Percentiles rank a stretch among this genome's conserved stretches.
Conservation (phyloP, 2,888 invertebrate genomes). For the Epirrita christyi region DNA sequence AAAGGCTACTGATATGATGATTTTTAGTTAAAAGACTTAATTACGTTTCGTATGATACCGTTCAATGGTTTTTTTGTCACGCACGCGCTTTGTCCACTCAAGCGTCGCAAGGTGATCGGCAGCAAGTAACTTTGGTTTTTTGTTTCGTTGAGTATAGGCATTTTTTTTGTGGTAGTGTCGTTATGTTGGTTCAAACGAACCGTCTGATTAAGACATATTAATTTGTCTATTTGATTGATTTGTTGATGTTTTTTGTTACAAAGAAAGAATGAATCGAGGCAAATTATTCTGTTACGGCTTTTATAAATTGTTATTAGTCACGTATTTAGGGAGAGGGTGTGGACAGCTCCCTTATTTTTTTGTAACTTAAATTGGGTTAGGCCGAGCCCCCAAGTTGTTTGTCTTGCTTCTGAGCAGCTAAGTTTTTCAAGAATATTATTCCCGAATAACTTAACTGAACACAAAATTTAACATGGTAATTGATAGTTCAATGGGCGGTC, state of each 20-base stretch:
- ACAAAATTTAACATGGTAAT: too few relatives aligned
- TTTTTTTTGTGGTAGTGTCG: slow-evolving; percentile 15
- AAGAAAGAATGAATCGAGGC: slow-evolving; percentile 7
- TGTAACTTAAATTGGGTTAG: slow-evolving; percentile 10
- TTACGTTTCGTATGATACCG: slow-evolving; percentile 33
- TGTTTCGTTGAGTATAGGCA: slow-evolving; percentile 24
- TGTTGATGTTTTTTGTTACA: slow-evolving; percentile 8
- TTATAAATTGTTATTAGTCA: slow-evolving; percentile 23
- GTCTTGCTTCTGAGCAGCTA: too few relatives aligned
- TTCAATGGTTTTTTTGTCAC: slow-evolving; percentile 27
- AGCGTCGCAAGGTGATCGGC: slow-evolving; percentile 23
- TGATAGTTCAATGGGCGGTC: too few relatives aligned
- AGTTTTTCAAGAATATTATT: too few relatives aligned
- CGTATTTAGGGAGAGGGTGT: slow-evolving; percentile 25
- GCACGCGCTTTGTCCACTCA: slow-evolving; percentile 23
- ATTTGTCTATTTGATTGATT: slow-evolving; percentile 20
- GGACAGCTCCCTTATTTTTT: slow-evolving; percentile 17
- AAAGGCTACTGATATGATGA: too few relatives aligned
- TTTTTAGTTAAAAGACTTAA: too few relatives aligned
- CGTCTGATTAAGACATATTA: slow-evolving; percentile 23
- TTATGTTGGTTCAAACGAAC: slow-evolving; percentile 30
- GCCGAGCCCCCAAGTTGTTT: slow-evolving; percentile 4
- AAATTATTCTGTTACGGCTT: slow-evolving; percentile 7
- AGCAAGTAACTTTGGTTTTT: slow-evolving; percentile 27
- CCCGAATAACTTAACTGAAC: too few relatives aligned